Percentiles rank a stretch among this genome's conserved stretches.
Conservation (phyloP, 2,888 invertebrate genomes). For the Elegia similella region DNA sequence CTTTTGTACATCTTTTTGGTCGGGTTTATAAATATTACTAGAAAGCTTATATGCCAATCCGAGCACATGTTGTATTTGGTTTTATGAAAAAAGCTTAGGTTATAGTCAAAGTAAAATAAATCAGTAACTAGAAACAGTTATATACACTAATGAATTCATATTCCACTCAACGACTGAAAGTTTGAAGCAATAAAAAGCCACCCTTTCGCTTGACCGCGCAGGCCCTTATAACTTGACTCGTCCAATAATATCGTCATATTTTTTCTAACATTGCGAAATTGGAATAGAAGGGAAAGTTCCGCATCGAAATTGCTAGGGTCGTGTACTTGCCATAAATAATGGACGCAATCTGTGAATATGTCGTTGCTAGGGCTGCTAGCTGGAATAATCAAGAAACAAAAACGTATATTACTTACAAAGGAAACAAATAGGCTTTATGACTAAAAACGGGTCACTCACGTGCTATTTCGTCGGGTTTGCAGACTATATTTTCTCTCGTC, state of each 20-base stretch:
- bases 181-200: slow-evolving; percentile 51
- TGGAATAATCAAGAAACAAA: not conserved
- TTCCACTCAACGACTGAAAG: slow-evolving; percentile 30
- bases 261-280: slow-evolving; percentile 75
- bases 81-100: too few species aligned
- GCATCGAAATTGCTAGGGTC: slow-evolving; percentile 71
- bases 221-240: slow-evolving; percentile 57
- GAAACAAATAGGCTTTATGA: too few species aligned
- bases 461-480: too few species aligned
- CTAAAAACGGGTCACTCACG: too few species aligned
- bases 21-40: too few species aligned
- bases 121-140: not conserved
- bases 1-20: too few species aligned
- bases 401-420: too few species aligned
- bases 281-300: slow-evolving; percentile 72
- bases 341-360: slow-evolving; percentile 70
- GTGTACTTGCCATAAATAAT: slow-evolving; percentile 72
- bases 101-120: too few species aligned
- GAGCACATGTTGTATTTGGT: too few species aligned
- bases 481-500: too few species aligned
- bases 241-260: slow-evolving; percentile 80
- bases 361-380: slow-evolving; percentile 15
- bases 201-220: slow-evolving; percentile 68
- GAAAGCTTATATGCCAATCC: too few species aligned
- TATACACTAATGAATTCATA: slow-evolving; percentile 21